Percentiles rank a stretch among this genome's conserved stretches.
phyloP scores from a whole-genome alignment of 2,797 vertebrate genomes.

The Gymnothorax javanicus region DNA sequence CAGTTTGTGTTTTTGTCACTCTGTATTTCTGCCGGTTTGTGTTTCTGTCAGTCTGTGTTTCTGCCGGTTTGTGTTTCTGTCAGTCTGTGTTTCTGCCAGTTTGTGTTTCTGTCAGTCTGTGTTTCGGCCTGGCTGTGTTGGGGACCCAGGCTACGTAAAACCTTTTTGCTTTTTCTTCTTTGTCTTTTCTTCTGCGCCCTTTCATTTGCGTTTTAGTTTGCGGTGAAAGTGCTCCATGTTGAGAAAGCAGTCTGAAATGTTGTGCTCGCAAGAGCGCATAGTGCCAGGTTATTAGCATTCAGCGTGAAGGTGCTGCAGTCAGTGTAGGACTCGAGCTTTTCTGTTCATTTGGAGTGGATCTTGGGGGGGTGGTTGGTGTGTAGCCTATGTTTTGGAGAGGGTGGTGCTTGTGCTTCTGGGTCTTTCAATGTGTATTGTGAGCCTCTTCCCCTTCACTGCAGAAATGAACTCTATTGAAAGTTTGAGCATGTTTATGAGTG shows the following conservation, averaged over 20 bases:
- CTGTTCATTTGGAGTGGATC: conserved; percentile 3
- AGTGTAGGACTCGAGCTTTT: not conserved
- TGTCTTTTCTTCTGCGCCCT: not conserved
- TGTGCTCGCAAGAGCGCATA: not conserved
- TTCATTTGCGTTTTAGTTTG: not conserved
- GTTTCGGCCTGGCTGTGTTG: no score
- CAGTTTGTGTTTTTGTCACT: not conserved
- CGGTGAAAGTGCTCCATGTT: not conserved
- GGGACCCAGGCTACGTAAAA: not conserved
- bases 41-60: no score
- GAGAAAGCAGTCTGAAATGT: not conserved
- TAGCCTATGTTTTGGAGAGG: not conserved
- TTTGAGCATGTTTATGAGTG: not conserved
- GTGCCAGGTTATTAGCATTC: not conserved
- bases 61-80: no score
- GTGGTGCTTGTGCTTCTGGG: not conserved
- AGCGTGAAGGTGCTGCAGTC: not conserved
- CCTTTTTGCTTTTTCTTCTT: not conserved
- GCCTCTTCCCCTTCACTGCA: not conserved
- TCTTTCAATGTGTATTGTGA: not conserved
- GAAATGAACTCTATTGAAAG: not conserved
- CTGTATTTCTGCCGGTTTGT: no score
- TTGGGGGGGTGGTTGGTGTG: not conserved
- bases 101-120: no score
- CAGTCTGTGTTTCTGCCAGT: no score